A percentile compares a stretch with the other conserved stretches of the same genome.
These are phyloP conservation scores for Drosophila kambysellisi DNA, from an alignment of 2,888 invertebrate species.

Conservation along the genomic window DNA sequence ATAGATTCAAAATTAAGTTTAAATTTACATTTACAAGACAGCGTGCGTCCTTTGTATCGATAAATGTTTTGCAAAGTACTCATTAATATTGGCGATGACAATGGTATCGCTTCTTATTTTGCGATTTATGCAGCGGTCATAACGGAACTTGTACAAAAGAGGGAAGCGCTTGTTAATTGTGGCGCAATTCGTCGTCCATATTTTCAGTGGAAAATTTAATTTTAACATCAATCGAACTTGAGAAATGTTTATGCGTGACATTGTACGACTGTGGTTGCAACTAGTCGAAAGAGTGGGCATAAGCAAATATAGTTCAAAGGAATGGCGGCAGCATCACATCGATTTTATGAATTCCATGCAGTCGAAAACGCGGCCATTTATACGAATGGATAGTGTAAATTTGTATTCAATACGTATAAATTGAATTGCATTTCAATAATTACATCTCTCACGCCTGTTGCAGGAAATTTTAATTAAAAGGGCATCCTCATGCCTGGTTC, in stretches of 20 bases:
- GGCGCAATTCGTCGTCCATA: too few species aligned
- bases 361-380: background rate
- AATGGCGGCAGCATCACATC: slow-evolving; percentile 34
- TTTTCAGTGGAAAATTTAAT: background rate
- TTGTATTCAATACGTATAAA: background rate
- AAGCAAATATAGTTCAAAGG: slow-evolving; percentile 13
- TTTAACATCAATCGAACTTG: background rate
- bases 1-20: background rate
- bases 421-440: background rate
- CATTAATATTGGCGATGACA: background rate
- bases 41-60: slow-evolving; percentile 1
- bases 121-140: slow-evolving; percentile 5
- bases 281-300: slow-evolving; percentile 20
- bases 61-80: background rate
- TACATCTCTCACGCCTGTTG: background rate
- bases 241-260: slow-evolving; percentile 32
- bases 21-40: background rate
- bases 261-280: slow-evolving; percentile 38
- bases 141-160: slow-evolving; percentile 31
- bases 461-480: background rate
- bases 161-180: background rate
- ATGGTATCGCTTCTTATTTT: background rate
- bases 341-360: slow-evolving; percentile 28
- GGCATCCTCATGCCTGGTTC: background rate
- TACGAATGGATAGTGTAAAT: slow-evolving; percentile 27